Percentiles rank a stretch among this genome's conserved stretches.
Evolutionary conservation across 2,888 invertebrate species (phyloP).

Genomic region (Sminthurinus aureus): DNA sequence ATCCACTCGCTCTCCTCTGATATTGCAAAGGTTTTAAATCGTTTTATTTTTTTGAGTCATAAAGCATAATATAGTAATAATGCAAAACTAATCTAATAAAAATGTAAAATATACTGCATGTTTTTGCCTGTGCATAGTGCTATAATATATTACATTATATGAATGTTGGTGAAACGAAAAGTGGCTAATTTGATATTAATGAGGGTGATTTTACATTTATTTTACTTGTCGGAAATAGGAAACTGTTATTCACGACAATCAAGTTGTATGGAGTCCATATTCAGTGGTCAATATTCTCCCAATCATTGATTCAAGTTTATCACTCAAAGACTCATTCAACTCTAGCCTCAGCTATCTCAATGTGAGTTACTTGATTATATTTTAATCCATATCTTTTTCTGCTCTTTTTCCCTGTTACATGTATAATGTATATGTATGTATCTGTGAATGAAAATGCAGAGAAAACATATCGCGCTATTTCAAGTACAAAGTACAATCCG

Average conservation of each 20-base stretch:
- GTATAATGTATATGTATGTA: too few species aligned
- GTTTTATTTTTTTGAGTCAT: not conserved
- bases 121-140: too few species aligned
- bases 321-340: conserved; percentile 44
- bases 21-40: conserved; percentile 51
- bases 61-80: not conserved
- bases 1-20: conserved; percentile 51
- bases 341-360: conserved; percentile 48
- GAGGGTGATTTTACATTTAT: too few species aligned
- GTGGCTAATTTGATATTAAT: too few species aligned
- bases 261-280: conserved; percentile 58
- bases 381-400: not conserved
- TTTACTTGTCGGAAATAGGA: conserved; percentile 40
- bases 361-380: conserved; percentile 28
- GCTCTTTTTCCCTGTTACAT: too few species aligned
- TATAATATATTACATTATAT: too few species aligned
- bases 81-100: too few species aligned
- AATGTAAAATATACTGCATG: too few species aligned
- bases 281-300: conserved; percentile 56
- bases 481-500: too few species aligned
- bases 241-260: conserved; percentile 54
- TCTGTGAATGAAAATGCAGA: too few species aligned
- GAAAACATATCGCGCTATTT: too few species aligned
- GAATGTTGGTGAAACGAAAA: too few species aligned
- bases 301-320: conserved; percentile 46